A percentile compares a stretch with the other conserved stretches of the same genome.
Conservation (phyloP, 2,113 vertebrate species). For the Eurystomus gularis region DNA sequence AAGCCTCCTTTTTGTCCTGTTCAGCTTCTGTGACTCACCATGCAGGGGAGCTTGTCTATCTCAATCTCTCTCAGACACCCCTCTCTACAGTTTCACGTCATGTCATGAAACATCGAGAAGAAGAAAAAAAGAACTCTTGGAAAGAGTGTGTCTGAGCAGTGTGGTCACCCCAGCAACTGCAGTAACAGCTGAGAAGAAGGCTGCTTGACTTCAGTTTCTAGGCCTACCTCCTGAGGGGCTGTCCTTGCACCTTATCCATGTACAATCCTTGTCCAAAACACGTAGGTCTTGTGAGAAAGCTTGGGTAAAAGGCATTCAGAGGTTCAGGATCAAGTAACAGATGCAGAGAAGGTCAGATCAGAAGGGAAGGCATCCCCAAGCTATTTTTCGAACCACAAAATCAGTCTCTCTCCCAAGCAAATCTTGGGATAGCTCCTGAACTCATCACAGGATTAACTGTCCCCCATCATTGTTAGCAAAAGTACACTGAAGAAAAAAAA, state of each 20-base stretch:
- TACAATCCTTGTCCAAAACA: background rate
- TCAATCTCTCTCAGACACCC: background rate
- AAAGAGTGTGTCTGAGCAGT: background rate
- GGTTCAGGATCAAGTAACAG: background rate
- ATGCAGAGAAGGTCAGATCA: background rate
- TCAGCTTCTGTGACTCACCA: background rate
- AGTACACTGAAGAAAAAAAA: background rate
- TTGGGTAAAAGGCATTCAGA: background rate
- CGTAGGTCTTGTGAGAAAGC: background rate
- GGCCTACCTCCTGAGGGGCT: background rate
- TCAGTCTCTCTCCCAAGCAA: background rate
- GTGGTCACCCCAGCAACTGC: background rate
- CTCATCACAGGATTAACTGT: background rate
- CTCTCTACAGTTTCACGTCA: background rate
- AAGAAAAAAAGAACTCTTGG: background rate
- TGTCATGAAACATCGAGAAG: background rate
- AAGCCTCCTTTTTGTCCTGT: background rate
- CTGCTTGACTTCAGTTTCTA: background rate
- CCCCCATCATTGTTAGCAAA: background rate
- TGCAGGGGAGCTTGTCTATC: constrained; percentile 1
- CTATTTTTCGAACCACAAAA: background rate
- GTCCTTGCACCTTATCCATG: background rate
- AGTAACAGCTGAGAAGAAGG: background rate
- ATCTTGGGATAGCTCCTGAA: background rate
- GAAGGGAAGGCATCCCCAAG: background rate